These are phyloP conservation scores for Gallinago paraguaiae DNA, from an alignment of 2,113 vertebrate species.

Conservation along the genomic window DNA sequence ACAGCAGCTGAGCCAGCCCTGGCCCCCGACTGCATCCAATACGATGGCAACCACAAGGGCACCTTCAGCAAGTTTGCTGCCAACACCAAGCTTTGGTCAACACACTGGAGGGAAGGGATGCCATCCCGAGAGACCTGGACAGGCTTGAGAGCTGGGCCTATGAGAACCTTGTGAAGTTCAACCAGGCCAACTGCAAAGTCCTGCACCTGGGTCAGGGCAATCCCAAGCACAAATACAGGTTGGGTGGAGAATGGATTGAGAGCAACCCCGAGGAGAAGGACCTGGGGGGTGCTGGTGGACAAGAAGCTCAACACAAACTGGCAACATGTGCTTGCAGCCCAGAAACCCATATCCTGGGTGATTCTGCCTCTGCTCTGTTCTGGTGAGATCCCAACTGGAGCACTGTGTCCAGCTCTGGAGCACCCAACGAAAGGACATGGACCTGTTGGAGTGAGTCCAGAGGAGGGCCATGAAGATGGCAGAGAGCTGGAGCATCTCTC, in stretches of 20 bases:
- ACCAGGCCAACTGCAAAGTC: background rate
- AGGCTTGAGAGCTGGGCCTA: background rate
- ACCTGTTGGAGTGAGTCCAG: background rate
- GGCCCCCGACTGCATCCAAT: rapidly evolving
- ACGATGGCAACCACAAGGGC: background rate
- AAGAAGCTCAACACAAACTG: background rate
- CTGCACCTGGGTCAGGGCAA: background rate
- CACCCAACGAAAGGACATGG: background rate
- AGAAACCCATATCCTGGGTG: background rate
- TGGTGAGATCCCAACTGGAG: background rate
- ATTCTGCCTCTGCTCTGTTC: background rate
- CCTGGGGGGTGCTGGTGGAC: background rate
- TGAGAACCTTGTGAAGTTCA: background rate
- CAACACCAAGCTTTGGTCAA: background rate
- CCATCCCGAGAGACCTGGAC: background rate
- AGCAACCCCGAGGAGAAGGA: background rate
- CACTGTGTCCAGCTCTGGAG: background rate
- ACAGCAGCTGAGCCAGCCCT: background rate
- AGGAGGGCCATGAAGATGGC: background rate
- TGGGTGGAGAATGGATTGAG: background rate
- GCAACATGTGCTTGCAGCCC: background rate
- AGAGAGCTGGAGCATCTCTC: background rate
- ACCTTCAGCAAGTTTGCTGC: background rate
- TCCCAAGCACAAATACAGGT: background rate
- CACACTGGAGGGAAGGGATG: background rate